Base-by-base conservation (phyloP, 1,140 invertebrate species). In the Drusus annulatus region DNA sequence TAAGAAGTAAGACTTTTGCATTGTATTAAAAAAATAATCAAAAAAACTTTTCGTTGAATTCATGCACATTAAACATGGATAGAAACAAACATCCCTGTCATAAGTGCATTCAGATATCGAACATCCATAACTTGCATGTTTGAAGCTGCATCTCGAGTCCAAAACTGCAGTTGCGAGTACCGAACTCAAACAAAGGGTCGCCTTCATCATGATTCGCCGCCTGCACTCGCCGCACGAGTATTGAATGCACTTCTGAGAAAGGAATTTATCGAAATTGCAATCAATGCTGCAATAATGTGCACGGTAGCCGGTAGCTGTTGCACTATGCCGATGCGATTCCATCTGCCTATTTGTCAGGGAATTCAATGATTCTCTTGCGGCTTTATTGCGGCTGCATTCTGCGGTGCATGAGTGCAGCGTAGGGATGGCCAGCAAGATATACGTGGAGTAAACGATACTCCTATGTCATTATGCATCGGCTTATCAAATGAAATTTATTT, bases 201-300 rank as follows among this genome's bases (percentile, higher is more conserved):
- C 74, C 19, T 76, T 76, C 74, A 76, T 60, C 58, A 76, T 54
- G 54, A 76, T 76, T 76, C 36, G 36, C 36, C 36, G 36, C 36
- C 36, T 13, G 36, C 36, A 45, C 36, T 36, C 19, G 28, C 25
- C 19, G 58, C 74, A 76, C 54, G 74, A 76, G 54, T 50, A 60
- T 76, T 76, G 28, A 63, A 76, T 62, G 17, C 5, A 62, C 13
- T 76, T 76, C 74, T 21, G 23, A 76, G 74, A 76, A n/a, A 76
- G 15, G 58, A 62, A 76, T 76, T 60, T 76, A 76, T 76, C 58
- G 19, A 76, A 74, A 74, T 74, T 74, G 51, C 69, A 74, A 74
- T 74, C 69, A 74, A 74, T 71, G 51, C 15, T 56, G 51, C 50
- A 54, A 74, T 74, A 74, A 28, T n/a, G 23, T 74, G 51, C 69